phyloP scores from a whole-genome alignment of 1,140 invertebrate genomes.

The Drosophila asahinai region DNA sequence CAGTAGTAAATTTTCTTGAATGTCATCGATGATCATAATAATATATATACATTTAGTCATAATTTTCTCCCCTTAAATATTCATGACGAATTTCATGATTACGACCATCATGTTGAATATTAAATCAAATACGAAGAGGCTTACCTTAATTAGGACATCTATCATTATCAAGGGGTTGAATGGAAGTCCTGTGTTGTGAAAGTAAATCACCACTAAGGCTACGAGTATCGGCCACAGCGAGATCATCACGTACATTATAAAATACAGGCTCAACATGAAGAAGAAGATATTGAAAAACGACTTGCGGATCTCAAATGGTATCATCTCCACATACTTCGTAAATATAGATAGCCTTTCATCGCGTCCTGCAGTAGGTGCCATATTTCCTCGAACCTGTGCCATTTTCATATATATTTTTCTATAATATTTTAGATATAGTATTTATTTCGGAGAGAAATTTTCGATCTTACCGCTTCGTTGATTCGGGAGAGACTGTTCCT shows the following conservation, averaged over 20 bases:
- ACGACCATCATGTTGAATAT: neutral
- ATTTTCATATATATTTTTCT: neutral
- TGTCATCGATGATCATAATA: no score
- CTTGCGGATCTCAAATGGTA: neutral
- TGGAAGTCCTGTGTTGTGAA: neutral
- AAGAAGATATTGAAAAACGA: neutral
- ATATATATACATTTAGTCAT: no score
- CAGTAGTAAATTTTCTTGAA: no score
- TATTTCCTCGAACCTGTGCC: neutral
- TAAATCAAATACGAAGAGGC: neutral
- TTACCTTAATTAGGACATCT: neutral
- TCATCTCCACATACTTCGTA: no score
- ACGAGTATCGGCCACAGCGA: neutral
- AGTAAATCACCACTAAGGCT: neutral
- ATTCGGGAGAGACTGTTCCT: neutral
- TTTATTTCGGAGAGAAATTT: neutral
- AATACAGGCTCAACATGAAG: neutral
- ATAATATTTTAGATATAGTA: neutral
- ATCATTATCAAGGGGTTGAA: neutral
- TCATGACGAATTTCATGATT: neutral
- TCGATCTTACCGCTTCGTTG: neutral
- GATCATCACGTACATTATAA: neutral
- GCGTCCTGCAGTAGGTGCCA: accelerated
- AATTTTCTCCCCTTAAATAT: neutral
- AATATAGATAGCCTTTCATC: no score